Evolutionary conservation across 2,888 invertebrate species (phyloP), one percentile per base, ranked within the genome.

Genomic region (Tryphoninae sp.): DNA sequence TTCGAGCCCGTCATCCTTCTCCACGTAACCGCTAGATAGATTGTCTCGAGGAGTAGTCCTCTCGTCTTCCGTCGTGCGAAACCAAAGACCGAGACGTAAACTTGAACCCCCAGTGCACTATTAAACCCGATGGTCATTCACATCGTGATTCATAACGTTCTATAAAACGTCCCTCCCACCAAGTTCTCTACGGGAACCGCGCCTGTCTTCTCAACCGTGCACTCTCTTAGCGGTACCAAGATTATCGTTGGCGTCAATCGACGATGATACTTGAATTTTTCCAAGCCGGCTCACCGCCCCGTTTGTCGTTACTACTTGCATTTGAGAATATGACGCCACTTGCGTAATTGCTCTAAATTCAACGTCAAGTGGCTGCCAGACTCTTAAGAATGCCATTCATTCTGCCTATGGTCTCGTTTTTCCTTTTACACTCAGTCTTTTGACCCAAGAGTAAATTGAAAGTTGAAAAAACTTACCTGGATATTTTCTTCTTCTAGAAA

Each of bases 291-390:
- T 58, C 55, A n/a, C 61, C 51, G 58, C 51, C n/a, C 9, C 19
- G 22, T 58, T 6, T 9, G 16, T 8, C 16, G 67, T 45, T 42
- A 23, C 23, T 61, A 9, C 19, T 58, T 71, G 59, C 81, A 75
- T 79, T 86, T 82, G 86, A 85, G 82, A 81, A 85, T 72, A 65
- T 87, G 89, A 88, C 87, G 86, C 82, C 86, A 88, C 86, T 86
- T 82, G 81, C 80, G 87, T 90, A 90, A 91, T 91, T 91, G 89
- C 86, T 89, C 89, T 87, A 88, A 90, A 90, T 91, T 90, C 84
- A 84, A 78, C 81, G 80, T 85, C 67, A 89, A 89, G 86, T 88
- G 87, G 83, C 83, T 55, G 79, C 73, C 87, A 86, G 88, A 89
- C 89, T 83, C 85, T 82, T 74, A 62, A 84, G 86, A 88, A 89